Conservation (phyloP, 2,797 vertebrate species). For the Phaenicophaeus curvirostris region DNA sequence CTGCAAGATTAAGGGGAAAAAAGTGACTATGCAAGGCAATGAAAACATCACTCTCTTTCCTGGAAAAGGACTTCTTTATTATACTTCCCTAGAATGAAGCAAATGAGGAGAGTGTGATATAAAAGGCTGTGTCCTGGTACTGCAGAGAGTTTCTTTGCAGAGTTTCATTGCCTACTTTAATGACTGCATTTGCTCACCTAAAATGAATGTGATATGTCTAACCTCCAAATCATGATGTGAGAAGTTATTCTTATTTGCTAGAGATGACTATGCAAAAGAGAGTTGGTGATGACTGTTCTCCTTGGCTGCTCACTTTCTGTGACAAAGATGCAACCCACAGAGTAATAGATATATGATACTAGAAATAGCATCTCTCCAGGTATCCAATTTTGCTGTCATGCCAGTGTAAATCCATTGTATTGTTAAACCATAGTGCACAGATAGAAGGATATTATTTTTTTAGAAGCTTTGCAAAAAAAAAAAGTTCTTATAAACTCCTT, state of each 20-base stretch:
- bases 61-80: neutral
- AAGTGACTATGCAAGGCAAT: neutral
- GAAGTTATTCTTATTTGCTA: slow-evolving; percentile 52
- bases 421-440: neutral
- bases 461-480: neutral
- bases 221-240: neutral
- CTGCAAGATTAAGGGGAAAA: neutral
- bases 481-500: neutral
- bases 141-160: neutral
- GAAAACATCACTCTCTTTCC: neutral
- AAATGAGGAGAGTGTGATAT: neutral
- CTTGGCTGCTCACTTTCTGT: neutral
- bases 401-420: neutral
- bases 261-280: slow-evolving; percentile 4
- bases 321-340: neutral
- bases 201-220: slow-evolving; percentile 2
- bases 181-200: neutral
- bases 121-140: neutral
- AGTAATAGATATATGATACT: neutral
- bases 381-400: neutral
- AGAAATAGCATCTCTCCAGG: neutral
- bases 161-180: neutral
- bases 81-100: neutral
- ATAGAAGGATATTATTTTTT: neutral
- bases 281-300: neutral